Base-by-base conservation (phyloP, 2,797 vertebrate genomes). In the Tapera naevia region DNA sequence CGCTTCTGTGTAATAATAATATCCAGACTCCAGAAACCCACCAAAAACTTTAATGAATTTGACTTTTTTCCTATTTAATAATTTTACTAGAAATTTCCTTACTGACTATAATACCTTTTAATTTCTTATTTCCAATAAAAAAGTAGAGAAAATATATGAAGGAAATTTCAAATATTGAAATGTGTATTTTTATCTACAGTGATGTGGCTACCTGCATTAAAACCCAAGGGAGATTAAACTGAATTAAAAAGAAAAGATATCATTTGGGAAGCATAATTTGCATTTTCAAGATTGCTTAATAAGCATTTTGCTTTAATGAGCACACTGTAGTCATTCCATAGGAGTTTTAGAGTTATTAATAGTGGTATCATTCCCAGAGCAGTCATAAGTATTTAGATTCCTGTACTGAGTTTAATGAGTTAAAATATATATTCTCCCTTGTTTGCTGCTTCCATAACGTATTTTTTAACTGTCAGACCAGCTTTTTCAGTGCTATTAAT, bases 261-360 rank as follows among this genome's bases (percentile, higher is more conserved):
- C n/a, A 53, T 70, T 80, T 76, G 51, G 51, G 62, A 90, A 85
- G 9, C 24, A 66, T 79, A 1, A 33, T 88, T 93, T 94, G 71
- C 51, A 71, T 90, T 90, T 93, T 84, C 48, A 73, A n/a, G 60
- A 60, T 48, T 91, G 73, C 74, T 94, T 90, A 76, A 80, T 80
- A 94, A 91, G 60, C 60, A 30, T 84, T 86, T 91, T 91, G 16
- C 35, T 80, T 93, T 94, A 96, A 90, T 69, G 73, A 90, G 32
- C 54, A 48, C 18, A 27, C 43, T 86, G 73, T 39, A 82, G n/a
- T 64, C 1, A 30, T 94, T 93, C 39, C 2, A 8, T 67, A 86
- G 67, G 56, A 82, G 12, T 84, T 73, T 58, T 39, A 48, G 43
- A 57, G 62, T 88, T 89, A 56, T 79, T 93, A 93, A 79, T 75